phyloP scores from a whole-genome alignment of 2,113 vertebrate genomes.

The Charadrius vociferus region DNA sequence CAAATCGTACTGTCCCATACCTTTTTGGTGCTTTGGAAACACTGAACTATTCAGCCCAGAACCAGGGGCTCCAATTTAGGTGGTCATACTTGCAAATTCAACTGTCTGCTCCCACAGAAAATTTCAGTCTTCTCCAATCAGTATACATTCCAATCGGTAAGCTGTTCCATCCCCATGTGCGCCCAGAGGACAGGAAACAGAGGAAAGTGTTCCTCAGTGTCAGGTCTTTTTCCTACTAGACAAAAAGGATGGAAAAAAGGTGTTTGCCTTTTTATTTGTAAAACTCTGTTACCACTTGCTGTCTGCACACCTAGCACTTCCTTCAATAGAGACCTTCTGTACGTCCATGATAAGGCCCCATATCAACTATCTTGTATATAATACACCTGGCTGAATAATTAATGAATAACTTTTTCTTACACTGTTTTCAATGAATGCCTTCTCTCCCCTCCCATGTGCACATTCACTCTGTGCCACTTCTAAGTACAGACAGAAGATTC shows the following conservation, averaged over 20 bases:
- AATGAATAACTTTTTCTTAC: not conserved
- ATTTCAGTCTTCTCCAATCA: too few relatives aligned
- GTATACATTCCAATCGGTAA: too few relatives aligned
- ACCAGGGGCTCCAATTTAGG: too few relatives aligned
- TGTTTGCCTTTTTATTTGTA: not conserved
- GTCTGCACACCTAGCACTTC: not conserved
- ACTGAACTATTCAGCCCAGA: too few relatives aligned
- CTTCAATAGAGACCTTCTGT: not conserved
- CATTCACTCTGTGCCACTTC: not conserved
- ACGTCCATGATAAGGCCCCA: not conserved
- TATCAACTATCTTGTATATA: not conserved
- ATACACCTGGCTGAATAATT: not conserved
- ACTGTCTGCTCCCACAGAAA: too few relatives aligned
- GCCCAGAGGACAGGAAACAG: not conserved
- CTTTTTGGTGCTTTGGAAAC: too few relatives aligned
- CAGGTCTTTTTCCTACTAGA: not conserved
- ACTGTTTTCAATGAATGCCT: not conserved
- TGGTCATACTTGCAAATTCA: too few relatives aligned
- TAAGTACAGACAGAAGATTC: not conserved
- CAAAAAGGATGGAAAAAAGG: not conserved
- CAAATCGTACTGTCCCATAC: too few relatives aligned
- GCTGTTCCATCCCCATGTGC: not conserved
- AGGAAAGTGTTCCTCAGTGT: not conserved
- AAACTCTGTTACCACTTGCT: not conserved
- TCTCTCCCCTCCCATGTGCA: not conserved